These are phyloP conservation scores for Halichoerus grypus DNA, from an alignment of 2,113 vertebrate species.

Conservation along the genomic window DNA sequence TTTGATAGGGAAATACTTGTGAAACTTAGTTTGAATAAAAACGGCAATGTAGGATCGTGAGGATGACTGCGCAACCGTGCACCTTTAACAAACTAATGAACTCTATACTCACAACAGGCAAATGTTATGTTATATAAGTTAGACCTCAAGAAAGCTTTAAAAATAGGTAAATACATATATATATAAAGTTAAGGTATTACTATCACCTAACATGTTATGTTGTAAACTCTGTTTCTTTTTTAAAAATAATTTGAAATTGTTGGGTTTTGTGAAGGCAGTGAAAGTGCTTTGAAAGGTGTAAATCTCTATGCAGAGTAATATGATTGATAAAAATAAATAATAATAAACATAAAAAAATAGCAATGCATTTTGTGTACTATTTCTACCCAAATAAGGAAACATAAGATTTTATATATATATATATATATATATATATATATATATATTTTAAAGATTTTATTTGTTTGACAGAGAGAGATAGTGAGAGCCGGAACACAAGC, in stretches of 20 bases:
- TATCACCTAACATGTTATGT: not conserved
- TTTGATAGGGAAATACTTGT: not conserved
- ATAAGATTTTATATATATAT: not conserved
- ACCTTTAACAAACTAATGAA: not conserved
- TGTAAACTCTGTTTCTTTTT: not conserved
- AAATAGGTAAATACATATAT: not conserved
- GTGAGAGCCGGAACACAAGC: no score
- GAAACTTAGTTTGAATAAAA: not conserved
- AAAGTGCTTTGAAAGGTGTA: conserved; percentile 39
- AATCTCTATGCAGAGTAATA: not conserved
- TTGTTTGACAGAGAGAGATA: no score
- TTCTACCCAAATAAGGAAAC: not conserved
- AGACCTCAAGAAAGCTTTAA: not conserved
- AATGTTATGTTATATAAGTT: not conserved
- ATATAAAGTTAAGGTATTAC: not conserved
- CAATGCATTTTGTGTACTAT: not conserved
- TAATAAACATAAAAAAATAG: not conserved
- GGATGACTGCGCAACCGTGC: not conserved
- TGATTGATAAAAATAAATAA: conserved; percentile 18
- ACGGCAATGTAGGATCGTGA: not conserved
- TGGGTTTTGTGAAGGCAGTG: not conserved
- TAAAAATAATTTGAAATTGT: not conserved
- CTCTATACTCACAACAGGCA: not conserved
- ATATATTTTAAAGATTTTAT: no score
- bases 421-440: no score